Conservation (phyloP, 2,113 vertebrate genomes). For the Chelonoidis abingdonii region DNA sequence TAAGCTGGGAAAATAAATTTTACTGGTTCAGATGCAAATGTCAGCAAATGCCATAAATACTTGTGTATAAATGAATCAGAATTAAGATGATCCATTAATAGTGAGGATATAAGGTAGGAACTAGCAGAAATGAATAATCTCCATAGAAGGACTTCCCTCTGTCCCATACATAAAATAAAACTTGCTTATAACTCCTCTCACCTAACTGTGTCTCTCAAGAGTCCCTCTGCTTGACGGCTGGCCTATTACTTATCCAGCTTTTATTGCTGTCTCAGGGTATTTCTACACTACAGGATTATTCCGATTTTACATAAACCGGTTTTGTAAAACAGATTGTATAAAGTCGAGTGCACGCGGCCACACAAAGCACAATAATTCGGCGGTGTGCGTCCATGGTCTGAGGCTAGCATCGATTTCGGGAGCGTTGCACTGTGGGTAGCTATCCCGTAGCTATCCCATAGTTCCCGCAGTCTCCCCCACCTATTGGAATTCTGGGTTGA, state of each 20-base stretch:
- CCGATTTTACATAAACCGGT: no score
- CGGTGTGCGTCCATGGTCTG: no score
- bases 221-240: slow-evolving; percentile 7
- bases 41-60: background rate
- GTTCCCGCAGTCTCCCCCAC: no score
- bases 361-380: no score
- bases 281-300: no score
- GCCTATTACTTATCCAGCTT: background rate
- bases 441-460: no score
- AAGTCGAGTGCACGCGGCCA: no score
- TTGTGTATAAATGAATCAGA: slow-evolving; percentile 21
- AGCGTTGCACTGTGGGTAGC: no score
- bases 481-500: no score
- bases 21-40: background rate
- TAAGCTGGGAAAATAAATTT: slow-evolving; percentile 28
- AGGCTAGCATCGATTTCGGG: no score
- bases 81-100: slow-evolving; percentile 18
- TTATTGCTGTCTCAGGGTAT: background rate
- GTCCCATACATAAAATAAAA: background rate
- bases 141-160: slow-evolving; percentile 39
- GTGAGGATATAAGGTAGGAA: slow-evolving; percentile 5
- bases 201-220: background rate
- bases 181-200: slow-evolving; percentile 51
- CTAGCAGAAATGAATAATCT: slow-evolving; percentile 56
- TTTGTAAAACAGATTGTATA: no score